Conservation (phyloP, 2,888 invertebrate species). For the Eutolmus rufibarbis region DNA sequence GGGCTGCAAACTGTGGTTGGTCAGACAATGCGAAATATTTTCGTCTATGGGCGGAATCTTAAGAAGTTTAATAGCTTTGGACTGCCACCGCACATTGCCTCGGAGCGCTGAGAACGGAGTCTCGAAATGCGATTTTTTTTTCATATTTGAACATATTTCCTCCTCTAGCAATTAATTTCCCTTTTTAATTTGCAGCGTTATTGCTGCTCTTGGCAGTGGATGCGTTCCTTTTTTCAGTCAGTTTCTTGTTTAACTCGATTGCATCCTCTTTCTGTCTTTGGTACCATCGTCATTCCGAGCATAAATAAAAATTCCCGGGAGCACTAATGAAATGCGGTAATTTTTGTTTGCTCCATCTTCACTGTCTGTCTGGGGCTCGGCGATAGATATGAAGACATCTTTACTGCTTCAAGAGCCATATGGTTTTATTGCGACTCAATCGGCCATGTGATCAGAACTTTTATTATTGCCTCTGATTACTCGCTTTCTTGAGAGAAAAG, state of each 20-base stretch:
- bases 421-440: not conserved
- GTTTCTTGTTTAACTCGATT: conserved; percentile 1
- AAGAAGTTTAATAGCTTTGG: not conserved
- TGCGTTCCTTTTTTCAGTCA: not conserved
- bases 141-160: not conserved
- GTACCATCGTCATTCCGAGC: not conserved
- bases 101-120: not conserved
- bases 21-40: not conserved
- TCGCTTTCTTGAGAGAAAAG: not conserved
- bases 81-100: not conserved
- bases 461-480: not conserved
- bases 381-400: not conserved
- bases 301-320: conserved; percentile 25
- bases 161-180: not conserved
- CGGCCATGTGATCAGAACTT: not conserved
- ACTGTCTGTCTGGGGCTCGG: not conserved
- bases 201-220: not conserved
- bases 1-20: not conserved
- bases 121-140: not conserved
- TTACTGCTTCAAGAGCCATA: not conserved
- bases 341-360: conserved; percentile 1
- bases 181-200: conserved; percentile 8
- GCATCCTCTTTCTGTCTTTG: not conserved
- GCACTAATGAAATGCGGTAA: conserved; percentile 1
- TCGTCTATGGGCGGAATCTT: not conserved